phyloP scores from a whole-genome alignment of 2,888 invertebrate species.

The Lycophotia porphyrea region DNA sequence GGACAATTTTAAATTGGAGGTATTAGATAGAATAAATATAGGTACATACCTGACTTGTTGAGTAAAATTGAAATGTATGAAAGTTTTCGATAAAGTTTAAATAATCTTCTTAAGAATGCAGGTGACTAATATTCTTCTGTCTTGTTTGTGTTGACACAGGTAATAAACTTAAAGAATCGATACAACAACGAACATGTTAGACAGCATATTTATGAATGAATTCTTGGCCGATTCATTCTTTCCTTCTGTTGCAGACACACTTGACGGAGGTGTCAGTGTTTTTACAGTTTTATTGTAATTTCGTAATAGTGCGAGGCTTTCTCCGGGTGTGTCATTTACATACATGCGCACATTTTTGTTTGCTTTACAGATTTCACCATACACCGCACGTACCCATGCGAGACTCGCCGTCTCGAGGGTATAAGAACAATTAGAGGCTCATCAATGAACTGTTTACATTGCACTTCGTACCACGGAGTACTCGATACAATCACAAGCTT shows the following conservation, averaged over 20 bases:
- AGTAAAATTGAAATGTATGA: background rate
- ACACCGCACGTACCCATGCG: slow-evolving; percentile 59
- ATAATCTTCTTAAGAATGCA: background rate
- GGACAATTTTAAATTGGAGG: background rate
- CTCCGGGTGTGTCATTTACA: slow-evolving; percentile 84
- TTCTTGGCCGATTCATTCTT: slow-evolving; percentile 24
- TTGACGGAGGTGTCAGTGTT: slow-evolving; percentile 71
- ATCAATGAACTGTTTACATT: slow-evolving; percentile 68
- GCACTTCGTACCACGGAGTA: slow-evolving; percentile 63
- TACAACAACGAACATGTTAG: background rate
- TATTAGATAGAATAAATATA: slow-evolving; percentile 1
- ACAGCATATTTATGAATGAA: slow-evolving; percentile 41
- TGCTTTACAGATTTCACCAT: slow-evolving; percentile 85
- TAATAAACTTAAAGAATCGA: slow-evolving; percentile 5
- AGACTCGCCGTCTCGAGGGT: slow-evolving; percentile 50
- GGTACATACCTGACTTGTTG: background rate
- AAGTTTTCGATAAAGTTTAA: background rate
- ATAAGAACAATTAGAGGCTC: slow-evolving; percentile 60
- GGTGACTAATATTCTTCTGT: background rate
- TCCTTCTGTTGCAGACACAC: slow-evolving; percentile 67
- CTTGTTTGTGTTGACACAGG: background rate
- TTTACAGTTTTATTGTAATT: slow-evolving; percentile 81
- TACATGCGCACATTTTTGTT: slow-evolving; percentile 84
- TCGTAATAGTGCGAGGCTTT: slow-evolving; percentile 84
- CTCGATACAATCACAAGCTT: slow-evolving; percentile 56